Percentiles rank a stretch among this genome's conserved stretches.
Conservation (phyloP, 2,797 vertebrate species). For the Zonotrichia albicollis region DNA sequence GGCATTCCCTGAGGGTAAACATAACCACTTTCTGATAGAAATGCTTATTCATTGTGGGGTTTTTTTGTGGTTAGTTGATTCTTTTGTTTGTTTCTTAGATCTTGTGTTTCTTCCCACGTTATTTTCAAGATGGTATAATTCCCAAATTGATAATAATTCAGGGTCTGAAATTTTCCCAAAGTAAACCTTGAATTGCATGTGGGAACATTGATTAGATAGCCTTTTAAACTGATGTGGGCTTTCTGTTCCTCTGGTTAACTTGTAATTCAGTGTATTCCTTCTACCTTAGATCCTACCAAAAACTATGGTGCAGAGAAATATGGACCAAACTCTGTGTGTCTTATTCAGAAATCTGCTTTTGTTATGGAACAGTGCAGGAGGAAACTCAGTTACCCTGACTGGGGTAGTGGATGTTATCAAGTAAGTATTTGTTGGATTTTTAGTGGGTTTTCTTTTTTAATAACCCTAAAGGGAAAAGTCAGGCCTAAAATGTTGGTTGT, state of each 20-base stretch:
- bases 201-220: neutral
- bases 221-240: neutral
- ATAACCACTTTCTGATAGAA: neutral
- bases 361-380: conserved; percentile 92
- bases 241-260: neutral
- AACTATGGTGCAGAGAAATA: conserved; percentile 96
- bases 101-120: neutral
- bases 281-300: conserved; percentile 85
- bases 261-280: neutral
- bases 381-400: conserved; percentile 92
- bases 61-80: neutral
- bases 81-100: neutral
- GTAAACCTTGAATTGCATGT: neutral
- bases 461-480: neutral
- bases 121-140: neutral
- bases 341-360: conserved; percentile 92
- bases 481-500: neutral
- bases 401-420: conserved; percentile 97
- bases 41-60: accelerated
- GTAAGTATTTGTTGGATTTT: conserved; percentile 62
- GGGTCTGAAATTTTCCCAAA: neutral
- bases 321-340: conserved; percentile 88
- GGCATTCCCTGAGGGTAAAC: neutral
- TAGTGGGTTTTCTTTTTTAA: neutral
- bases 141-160: neutral